A percentile compares a stretch with the other conserved stretches of the same genome.
These are phyloP conservation scores for Apostichopus leukothele DNA, from an alignment of 53 echinoderm and acorn worm species.

Conservation along the genomic window DNA sequence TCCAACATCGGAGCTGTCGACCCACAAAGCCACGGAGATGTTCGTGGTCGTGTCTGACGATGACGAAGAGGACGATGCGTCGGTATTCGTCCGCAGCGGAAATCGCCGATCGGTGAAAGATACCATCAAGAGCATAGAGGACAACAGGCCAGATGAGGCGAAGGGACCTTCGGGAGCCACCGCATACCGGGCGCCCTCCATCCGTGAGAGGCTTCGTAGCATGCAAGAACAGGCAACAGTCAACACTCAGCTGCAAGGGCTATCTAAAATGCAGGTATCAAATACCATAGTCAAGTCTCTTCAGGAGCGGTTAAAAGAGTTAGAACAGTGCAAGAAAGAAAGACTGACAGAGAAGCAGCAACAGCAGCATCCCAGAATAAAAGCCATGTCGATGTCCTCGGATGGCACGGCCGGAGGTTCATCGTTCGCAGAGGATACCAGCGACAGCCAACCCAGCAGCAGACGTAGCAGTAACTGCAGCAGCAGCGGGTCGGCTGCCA, in stretches of 20 bases:
- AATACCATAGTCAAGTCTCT: slow-evolving; percentile 67
- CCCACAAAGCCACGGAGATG: slow-evolving; percentile 21
- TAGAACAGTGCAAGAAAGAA: slow-evolving; percentile 76
- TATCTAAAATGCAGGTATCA: not conserved
- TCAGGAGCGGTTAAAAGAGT: slow-evolving; percentile 67
- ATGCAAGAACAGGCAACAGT: slow-evolving; percentile 61
- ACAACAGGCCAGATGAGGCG: slow-evolving; percentile 24
- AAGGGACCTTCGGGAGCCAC: slow-evolving; percentile 65
- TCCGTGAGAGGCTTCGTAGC: slow-evolving; percentile 71
- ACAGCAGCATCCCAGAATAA: slow-evolving; percentile 22
- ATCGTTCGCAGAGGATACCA: slow-evolving; percentile 24
- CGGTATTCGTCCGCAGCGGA: slow-evolving; percentile 17
- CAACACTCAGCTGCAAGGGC: not conserved
- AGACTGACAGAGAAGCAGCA: not conserved
- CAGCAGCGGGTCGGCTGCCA: not conserved
- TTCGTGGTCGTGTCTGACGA: slow-evolving; percentile 47
- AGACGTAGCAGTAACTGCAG: slow-evolving; percentile 65
- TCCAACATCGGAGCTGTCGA: not conserved
- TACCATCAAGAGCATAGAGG: slow-evolving; percentile 66
- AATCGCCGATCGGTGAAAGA: slow-evolving; percentile 65
- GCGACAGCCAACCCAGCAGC: slow-evolving; percentile 72
- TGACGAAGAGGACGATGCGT: slow-evolving; percentile 13
- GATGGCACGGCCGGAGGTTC: slow-evolving; percentile 47
- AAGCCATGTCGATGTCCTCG: slow-evolving; percentile 45
- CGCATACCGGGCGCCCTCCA: slow-evolving; percentile 58